Conservation (phyloP, 2,113 vertebrate species). For the Xenus cinereus region DNA sequence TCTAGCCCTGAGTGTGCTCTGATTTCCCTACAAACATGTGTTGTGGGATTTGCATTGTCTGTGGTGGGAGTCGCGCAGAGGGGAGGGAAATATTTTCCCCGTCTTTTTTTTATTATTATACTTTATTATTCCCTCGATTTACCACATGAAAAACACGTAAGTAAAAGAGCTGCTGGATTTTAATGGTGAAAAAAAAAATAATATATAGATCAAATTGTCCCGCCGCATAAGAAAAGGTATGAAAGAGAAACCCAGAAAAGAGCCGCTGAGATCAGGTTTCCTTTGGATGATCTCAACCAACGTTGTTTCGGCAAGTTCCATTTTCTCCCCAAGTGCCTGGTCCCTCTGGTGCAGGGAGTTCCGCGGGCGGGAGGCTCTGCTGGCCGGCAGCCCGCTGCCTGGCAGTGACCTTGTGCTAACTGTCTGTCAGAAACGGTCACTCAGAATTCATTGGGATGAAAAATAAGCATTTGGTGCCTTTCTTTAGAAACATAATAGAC, state of each 20-base stretch:
- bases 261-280: constrained; percentile 14
- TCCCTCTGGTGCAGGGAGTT: neutral
- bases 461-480: constrained; percentile 40
- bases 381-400: neutral
- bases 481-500: constrained; percentile 62
- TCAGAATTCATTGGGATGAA: constrained; percentile 2
- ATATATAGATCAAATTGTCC: neutral
- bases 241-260: neutral
- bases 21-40: constrained; percentile 33
- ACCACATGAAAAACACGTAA: neutral
- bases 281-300: constrained; percentile 3
- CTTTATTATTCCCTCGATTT: constrained; percentile 48
- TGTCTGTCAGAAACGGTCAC: constrained; percentile 19
- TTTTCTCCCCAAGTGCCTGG: constrained; percentile 2
- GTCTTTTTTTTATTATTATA: neutral
- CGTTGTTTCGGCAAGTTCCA: neutral
- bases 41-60: constrained; percentile 40
- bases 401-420: constrained; percentile 42
- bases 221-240: accelerated
- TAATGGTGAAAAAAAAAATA: neutral
- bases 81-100: constrained; percentile 21
- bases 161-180: constrained; percentile 18
- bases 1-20: constrained; percentile 26
- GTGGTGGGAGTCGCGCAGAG: neutral
- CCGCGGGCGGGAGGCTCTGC: neutral